Evolutionary conservation across 2,888 invertebrate species (phyloP).

Genomic region (Phoenoteleia sp.): DNA sequence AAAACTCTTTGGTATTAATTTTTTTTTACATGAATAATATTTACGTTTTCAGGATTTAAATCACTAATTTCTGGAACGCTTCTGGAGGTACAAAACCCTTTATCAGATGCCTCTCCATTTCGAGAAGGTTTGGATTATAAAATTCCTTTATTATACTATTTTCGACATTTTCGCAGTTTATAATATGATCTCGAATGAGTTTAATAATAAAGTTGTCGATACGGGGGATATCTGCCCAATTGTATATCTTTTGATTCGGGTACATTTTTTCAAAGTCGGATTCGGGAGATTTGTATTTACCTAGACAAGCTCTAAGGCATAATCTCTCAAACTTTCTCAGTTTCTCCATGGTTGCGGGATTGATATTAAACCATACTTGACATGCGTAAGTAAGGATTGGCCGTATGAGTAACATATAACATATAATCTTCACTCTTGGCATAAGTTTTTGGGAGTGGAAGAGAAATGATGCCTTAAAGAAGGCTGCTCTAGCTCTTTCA

Average conservation of each 20-base stretch:
- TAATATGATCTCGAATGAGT: constrained; percentile 29
- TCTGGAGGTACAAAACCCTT: not conserved
- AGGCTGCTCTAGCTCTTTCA: constrained; percentile 42
- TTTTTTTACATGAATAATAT: constrained; percentile 43
- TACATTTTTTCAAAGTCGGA: constrained; percentile 15
- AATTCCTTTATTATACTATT: not conserved
- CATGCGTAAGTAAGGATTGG: constrained; percentile 35
- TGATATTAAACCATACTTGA: constrained; percentile 25
- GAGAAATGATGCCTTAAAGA: constrained; percentile 7
- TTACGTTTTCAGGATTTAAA: not conserved
- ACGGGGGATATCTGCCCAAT: constrained; percentile 29
- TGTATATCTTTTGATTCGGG: constrained; percentile 33
- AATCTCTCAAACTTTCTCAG: constrained; percentile 26
- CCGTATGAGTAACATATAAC: constrained; percentile 32
- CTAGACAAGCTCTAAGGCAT: constrained; percentile 32
- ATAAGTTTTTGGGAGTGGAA: constrained; percentile 10
- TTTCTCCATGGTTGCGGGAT: constrained; percentile 43
- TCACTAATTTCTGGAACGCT: not conserved
- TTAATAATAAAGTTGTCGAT: constrained; percentile 60
- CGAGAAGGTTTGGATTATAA: not conserved
- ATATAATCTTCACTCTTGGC: constrained; percentile 18
- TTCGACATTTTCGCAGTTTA: not conserved
- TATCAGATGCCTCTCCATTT: not conserved
- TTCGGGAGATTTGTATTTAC: not conserved
- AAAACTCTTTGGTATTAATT: constrained; percentile 35